Percentiles rank a stretch among this genome's conserved stretches.
phyloP scores from a whole-genome alignment of 2,888 invertebrate genomes.

The Drosophila bunnanda region DNA sequence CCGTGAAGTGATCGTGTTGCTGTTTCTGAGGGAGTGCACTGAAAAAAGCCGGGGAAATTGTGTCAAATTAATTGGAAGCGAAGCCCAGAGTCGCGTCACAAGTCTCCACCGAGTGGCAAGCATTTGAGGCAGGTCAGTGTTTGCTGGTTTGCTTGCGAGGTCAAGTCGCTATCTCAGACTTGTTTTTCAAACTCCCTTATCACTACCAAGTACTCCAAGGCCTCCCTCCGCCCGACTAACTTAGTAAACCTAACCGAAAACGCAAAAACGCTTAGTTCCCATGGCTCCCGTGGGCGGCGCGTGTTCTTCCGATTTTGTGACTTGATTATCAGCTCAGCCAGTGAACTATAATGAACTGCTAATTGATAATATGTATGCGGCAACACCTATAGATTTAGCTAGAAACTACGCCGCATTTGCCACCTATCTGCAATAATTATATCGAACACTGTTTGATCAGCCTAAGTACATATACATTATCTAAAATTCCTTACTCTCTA shows the following conservation, averaged over 20 bases:
- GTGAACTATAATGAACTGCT: slow-evolving; percentile 71
- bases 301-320: slow-evolving; percentile 48
- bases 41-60: slow-evolving; percentile 39
- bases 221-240: slow-evolving; percentile 29
- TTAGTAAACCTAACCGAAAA: slow-evolving; percentile 3
- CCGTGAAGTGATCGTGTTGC: slow-evolving; percentile 28
- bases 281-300: slow-evolving; percentile 47
- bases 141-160: neutral
- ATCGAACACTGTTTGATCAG: slow-evolving; percentile 35
- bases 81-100: slow-evolving; percentile 28
- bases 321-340: slow-evolving; percentile 30
- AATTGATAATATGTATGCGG: slow-evolving; percentile 69
- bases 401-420: slow-evolving; percentile 66
- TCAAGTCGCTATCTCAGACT: slow-evolving; percentile 8
- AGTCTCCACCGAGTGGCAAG: slow-evolving; percentile 11
- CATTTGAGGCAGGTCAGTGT: slow-evolving; percentile 36
- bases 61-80: slow-evolving; percentile 53
- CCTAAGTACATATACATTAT: slow-evolving; percentile 4
- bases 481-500: slow-evolving; percentile 3
- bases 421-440: slow-evolving; percentile 25
- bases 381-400: slow-evolving; percentile 37
- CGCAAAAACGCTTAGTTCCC: slow-evolving; percentile 14
- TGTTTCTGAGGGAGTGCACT: slow-evolving; percentile 28
- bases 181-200: slow-evolving; percentile 2
- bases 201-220: slow-evolving; percentile 11